These are phyloP conservation scores for Tachina grossa DNA, from an alignment of 2,888 invertebrate genomes.

Conservation along the genomic window DNA sequence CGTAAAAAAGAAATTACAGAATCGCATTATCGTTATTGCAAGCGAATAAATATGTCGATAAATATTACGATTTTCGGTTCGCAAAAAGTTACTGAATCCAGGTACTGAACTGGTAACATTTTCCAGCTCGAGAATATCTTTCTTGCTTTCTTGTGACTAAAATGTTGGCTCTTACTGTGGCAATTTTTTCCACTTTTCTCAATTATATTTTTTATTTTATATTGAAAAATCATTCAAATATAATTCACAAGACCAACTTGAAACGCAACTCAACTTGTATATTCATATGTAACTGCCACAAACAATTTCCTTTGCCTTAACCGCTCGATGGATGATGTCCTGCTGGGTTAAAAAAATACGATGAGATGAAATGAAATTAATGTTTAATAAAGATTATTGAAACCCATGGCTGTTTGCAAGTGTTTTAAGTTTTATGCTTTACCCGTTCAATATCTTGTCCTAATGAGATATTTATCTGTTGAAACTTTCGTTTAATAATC, in stretches of 20 bases:
- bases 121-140: too few relatives aligned
- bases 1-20: too few relatives aligned
- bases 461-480: conserved; percentile 68
- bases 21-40: too few relatives aligned
- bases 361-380: conserved; percentile 45
- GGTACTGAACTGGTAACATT: too few relatives aligned
- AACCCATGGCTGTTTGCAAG: not conserved
- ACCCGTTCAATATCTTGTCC: conserved; percentile 53
- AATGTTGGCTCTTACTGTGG: conserved; percentile 28
- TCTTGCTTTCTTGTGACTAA: conserved; percentile 54
- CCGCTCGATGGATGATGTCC: conserved; percentile 46
- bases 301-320: conserved; percentile 31
- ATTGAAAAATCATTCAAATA: conserved; percentile 16
- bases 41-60: too few relatives aligned
- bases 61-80: too few relatives aligned
- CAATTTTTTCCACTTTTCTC: not conserved
- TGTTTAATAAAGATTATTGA: conserved; percentile 44
- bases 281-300: conserved; percentile 23
- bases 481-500: conserved; percentile 39
- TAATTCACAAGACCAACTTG: conserved; percentile 6
- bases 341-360: conserved; percentile 55
- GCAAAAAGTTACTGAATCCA: too few relatives aligned
- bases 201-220: conserved; percentile 57
- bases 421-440: conserved; percentile 8
- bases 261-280: conserved; percentile 38